Base-by-base conservation (phyloP, 2,888 invertebrate species). In the Erebia epiphron region DNA sequence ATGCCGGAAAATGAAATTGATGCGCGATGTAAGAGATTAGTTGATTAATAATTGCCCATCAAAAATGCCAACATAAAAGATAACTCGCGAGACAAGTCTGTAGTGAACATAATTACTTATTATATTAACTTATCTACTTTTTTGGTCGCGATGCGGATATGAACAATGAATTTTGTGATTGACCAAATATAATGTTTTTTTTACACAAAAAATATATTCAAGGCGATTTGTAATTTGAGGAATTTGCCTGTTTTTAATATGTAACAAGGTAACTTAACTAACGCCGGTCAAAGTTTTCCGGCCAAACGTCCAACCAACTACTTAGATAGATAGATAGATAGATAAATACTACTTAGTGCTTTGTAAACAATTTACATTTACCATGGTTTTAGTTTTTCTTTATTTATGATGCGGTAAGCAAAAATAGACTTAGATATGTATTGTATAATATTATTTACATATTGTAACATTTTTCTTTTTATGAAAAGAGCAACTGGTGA, bases 1-100 rank as follows among this genome's bases (percentile, higher is more conserved):
- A 61, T 43, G 61, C 43, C 61, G 61, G 61, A 61, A 21, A 61
- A 61, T 43, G 1, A 61, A 46, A 46, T 43, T 43, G 43, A 16
- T 60, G 60, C 18, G 60, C 43, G 60, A 60, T 60, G 16, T 60
- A 3, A 13, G 11, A 43, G 2, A 16, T 60, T 60, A 43, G 2
- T 41, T 61, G 13, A 61, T 43, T 43, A 46, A 43, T 43, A 46
- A 61, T 10, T 3, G 18, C 18, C 13, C 16, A 10, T 16, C 9
- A 10, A 18, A 43, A 46, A 11, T 16, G 11, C 11, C 11, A 41
- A 61, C 43, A 43, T 43, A 61, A 16, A 18, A 46, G 43, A 61
- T 43, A 61, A 60, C 16, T 41, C 43, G 4, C 18, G 7, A 16
- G 43, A n/a, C 16, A n/a, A 16, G 43, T 43, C 16, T 16, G 7